Evolutionary conservation across 2,888 invertebrate species (phyloP).

Genomic region (Hirudinaria manillensis): DNA sequence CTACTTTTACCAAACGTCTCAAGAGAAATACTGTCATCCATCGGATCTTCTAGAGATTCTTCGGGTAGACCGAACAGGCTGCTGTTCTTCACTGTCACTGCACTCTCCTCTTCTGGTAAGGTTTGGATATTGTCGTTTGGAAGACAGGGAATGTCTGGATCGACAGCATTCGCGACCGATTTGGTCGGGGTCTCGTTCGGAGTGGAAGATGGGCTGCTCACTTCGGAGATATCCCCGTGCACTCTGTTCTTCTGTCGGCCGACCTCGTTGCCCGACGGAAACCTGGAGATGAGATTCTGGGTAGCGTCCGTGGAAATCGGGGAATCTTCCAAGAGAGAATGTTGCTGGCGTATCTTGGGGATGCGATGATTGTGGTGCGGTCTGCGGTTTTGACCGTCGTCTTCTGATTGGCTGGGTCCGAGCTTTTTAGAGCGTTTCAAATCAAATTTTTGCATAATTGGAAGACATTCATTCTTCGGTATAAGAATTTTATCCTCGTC

Average conservation of each 20-base stretch:
- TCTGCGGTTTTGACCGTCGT: not conserved
- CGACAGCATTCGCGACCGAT: not conserved
- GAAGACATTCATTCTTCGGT: slow-evolving; percentile 28
- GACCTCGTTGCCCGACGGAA: not conserved
- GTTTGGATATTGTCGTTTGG: slow-evolving; percentile 6
- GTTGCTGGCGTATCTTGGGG: slow-evolving; percentile 13
- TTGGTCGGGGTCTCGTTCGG: not conserved
- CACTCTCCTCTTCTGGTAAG: not conserved
- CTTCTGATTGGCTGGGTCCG: not conserved
- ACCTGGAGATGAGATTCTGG: slow-evolving; percentile 5
- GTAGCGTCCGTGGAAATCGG: not conserved
- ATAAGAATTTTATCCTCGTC: slow-evolving; percentile 18
- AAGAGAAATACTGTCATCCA: not conserved
- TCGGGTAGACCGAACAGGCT: not conserved
- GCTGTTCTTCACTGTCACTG: not conserved
- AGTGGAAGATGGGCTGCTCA: not conserved
- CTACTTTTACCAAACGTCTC: not conserved
- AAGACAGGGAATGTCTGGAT: not conserved
- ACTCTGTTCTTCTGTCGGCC: not conserved
- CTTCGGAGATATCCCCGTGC: slow-evolving; percentile 11
- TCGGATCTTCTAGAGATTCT: not conserved
- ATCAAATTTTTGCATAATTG: slow-evolving; percentile 25
- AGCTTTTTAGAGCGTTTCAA: slow-evolving; percentile 1
- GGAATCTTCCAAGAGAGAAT: not conserved
- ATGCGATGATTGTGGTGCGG: not conserved